Evolutionary conservation across 30 jellyfish, hydroid and myxozoan genomes (phyloP).

Genomic region (Turritopsis dohrnii): DNA sequence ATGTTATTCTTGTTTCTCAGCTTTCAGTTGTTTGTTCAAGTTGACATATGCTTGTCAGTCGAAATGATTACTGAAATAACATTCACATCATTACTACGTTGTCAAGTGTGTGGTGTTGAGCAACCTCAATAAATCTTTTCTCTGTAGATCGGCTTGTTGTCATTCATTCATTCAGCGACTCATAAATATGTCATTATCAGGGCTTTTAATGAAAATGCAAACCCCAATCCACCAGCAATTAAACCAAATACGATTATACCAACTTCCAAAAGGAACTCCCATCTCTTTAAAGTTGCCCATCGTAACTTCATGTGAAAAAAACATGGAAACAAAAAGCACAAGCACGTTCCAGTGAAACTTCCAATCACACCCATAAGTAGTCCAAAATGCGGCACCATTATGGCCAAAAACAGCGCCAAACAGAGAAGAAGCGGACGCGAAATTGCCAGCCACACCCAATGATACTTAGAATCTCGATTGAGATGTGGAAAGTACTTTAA

Average conservation of each 20-base stretch:
- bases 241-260: slow-evolving; percentile 68
- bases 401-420: slow-evolving; percentile 65
- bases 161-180: not conserved
- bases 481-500: slow-evolving; percentile 62
- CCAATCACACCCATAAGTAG: slow-evolving; percentile 89
- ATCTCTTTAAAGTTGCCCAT: slow-evolving; percentile 59
- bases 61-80: not conserved
- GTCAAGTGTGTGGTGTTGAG: not conserved
- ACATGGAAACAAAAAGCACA: slow-evolving; percentile 89
- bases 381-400: slow-evolving; percentile 93
- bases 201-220: slow-evolving; percentile 71
- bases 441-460: slow-evolving; percentile 75
- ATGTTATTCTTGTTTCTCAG: not conserved
- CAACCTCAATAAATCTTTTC: not conserved
- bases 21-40: not conserved
- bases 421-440: slow-evolving; percentile 82
- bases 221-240: slow-evolving; percentile 78
- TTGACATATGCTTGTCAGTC: not conserved
- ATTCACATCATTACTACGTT: not conserved
- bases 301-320: slow-evolving; percentile 70
- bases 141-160: not conserved
- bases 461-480: slow-evolving; percentile 57
- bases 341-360: slow-evolving; percentile 88
- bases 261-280: slow-evolving; percentile 42
- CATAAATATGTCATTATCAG: slow-evolving; percentile 23